Evolutionary conservation across 1,140 invertebrate species (phyloP), one percentile per base, ranked within the genome.

Genomic region (Drosophila dunni): DNA sequence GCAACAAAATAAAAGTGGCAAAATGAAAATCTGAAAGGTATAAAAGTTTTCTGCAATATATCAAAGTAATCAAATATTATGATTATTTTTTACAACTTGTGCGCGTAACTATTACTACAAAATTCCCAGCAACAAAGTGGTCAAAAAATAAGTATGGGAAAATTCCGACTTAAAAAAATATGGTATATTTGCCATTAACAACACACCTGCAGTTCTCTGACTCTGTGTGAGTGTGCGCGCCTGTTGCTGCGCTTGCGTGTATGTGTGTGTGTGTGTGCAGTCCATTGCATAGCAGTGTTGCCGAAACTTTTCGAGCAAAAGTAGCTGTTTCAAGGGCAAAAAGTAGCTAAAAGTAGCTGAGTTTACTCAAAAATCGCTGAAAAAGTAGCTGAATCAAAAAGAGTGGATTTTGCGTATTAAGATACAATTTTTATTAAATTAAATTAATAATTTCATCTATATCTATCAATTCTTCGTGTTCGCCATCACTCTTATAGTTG

Each of bases 261-360:
- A 29, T 48, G 44, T 65, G 51, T 53, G 56, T 68, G 17, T 82
- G 44, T 53, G 53, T 50, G 66, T 61, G 60, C 46, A 40, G 63
- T 65, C 67, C 77, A 79, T 83, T 86, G 83, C 84, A 86, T 82
- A 86, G 83, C 79, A n/a, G n/a, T n/a, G n/a, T n/a, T n/a, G n/a
- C n/a, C n/a, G n/a, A n/a, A n/a, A n/a, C n/a, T n/a, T n/a, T n/a
- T n/a, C n/a, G n/a, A n/a, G n/a, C n/a, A n/a, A n/a, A n/a, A n/a
- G n/a, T n/a, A n/a, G n/a, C n/a, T n/a, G n/a, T n/a, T n/a, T n/a
- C n/a, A n/a, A n/a, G n/a, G n/a, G n/a, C n/a, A n/a, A n/a, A n/a
- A n/a, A n/a, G n/a, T n/a, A n/a, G n/a, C n/a, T n/a, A n/a, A n/a
- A n/a, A n/a, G n/a, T n/a, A n/a, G n/a, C n/a, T n/a, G n/a, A n/a